Evolutionary conservation across 2,797 vertebrate genomes (phyloP), one percentile per base, ranked within the genome.

Genomic region (Tympanoctomys barrerae): DNA sequence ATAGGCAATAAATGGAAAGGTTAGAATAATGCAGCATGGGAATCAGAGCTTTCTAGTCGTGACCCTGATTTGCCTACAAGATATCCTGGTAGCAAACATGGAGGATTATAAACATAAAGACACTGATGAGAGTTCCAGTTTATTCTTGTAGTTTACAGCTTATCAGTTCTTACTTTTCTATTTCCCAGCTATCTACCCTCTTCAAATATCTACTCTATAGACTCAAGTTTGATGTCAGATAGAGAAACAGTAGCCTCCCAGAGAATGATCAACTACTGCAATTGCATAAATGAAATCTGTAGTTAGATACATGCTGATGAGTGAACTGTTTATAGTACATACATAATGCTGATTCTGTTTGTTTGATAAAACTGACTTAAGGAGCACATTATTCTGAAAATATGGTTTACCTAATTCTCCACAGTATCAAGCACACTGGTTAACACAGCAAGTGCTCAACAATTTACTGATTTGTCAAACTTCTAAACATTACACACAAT

Each of bases 381-480:
- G 75, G 2, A 80, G 11, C 19, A 46, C 28, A 91, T 52, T 82
- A 82, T 59, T 71, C 16, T 79, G 70, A 96, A 93, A 90, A 80
- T 24, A 36, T 84, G 42, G 28, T 31, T 93, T 71, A 42, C 42
- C 36, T 79, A 12, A 66, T 26, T 71, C 59, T 80, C 81, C 24
- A 21, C 54, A 90, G 52, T 10, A 66, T 82, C 18, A 19, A 83
- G 31, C 12, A 83, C 22, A 78, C 9, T 59, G 31, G 1, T 90
- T n/a, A 81, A 10, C 12, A 54, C 18, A 93, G 57, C 73, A 85
- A 85, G 10, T 70, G 0, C n/a, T 89, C 49, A 68, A 85, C 46
- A 85, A 89, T 62, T 85, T 85, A 70, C 81, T 87, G 78, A 71
- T 77, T 91, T 78, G 31, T n/a, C n/a, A 93, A 84, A 79, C 14